phyloP scores from a whole-genome alignment of 2,797 vertebrate species.

The Phalloptychus januarius region DNA sequence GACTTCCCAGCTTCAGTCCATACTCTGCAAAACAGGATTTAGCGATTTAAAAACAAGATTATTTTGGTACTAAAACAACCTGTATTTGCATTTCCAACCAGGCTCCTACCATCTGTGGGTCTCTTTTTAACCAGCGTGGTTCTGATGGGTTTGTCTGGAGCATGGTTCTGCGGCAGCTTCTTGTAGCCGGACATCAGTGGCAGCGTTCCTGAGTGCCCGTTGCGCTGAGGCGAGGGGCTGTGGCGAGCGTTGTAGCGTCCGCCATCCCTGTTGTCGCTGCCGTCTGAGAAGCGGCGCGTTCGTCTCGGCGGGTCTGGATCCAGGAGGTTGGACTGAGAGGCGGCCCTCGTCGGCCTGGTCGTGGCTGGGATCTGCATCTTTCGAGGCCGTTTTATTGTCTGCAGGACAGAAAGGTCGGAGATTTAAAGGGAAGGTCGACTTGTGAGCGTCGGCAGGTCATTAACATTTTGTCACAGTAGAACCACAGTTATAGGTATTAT shows the following conservation, averaged over 20 bases:
- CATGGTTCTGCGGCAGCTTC: conserved; percentile 81
- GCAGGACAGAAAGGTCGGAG: neutral
- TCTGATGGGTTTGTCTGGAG: conserved; percentile 81
- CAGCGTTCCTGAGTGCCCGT: conserved; percentile 74
- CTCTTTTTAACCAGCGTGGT: conserved; percentile 87
- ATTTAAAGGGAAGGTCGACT: neutral
- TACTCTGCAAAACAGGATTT: conserved; percentile 84
- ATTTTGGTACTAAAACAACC: neutral
- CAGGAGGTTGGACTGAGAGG: conserved; percentile 81
- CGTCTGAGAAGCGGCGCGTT: conserved; percentile 77
- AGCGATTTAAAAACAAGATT: neutral
- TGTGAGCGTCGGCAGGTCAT: neutral
- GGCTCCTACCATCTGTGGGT: conserved; percentile 84
- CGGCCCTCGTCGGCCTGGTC: conserved; percentile 69
- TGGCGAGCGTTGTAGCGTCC: conserved; percentile 61
- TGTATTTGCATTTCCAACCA: neutral
- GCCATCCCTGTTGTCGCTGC: conserved; percentile 81
- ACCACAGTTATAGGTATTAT: neutral
- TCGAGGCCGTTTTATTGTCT: conserved; percentile 92
- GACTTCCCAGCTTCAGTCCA: conserved; percentile 94
- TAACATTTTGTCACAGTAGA: neutral
- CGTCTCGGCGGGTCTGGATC: conserved; percentile 59
- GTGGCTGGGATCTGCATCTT: conserved; percentile 85
- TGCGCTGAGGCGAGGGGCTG: conserved; percentile 67
- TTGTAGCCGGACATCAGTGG: conserved; percentile 90